Conservation (phyloP, 2,888 invertebrate species). For the Stomorhina lunata region DNA sequence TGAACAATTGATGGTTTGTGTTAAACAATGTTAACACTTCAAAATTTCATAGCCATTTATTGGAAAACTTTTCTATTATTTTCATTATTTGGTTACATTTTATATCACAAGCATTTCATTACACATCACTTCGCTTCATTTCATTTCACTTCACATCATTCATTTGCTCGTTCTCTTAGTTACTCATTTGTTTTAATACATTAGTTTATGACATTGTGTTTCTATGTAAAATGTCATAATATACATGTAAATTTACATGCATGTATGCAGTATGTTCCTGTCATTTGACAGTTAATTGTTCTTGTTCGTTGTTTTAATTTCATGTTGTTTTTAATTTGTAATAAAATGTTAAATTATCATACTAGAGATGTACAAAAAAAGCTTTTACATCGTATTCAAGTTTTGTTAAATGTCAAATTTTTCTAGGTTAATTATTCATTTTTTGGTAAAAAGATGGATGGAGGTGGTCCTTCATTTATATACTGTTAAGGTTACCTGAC, state of each 20-base stretch:
- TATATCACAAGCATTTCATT: background rate
- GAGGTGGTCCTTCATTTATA: background rate
- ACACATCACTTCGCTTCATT: background rate
- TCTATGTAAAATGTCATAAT: slow-evolving; percentile 22
- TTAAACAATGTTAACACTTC: slow-evolving; percentile 20
- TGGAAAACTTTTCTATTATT: background rate
- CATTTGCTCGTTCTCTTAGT: background rate
- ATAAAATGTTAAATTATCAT: slow-evolving; percentile 6
- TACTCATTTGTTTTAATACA: background rate
- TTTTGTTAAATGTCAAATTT: slow-evolving; percentile 38
- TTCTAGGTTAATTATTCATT: background rate
- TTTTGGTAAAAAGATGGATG: slow-evolving; percentile 5
- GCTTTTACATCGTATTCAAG: slow-evolving; percentile 12
- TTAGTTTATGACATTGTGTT: slow-evolving; percentile 27
- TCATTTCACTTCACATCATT: background rate
- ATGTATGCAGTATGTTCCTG: slow-evolving; percentile 37
- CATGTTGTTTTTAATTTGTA: background rate
- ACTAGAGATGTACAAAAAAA: slow-evolving; percentile 42
- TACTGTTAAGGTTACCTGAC: background rate
- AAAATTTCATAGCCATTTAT: background rate
- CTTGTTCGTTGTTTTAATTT: background rate
- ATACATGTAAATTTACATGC: too few relatives aligned
- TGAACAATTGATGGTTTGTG: slow-evolving; percentile 5
- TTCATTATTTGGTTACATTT: background rate
- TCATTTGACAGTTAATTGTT: slow-evolving; percentile 32